A percentile compares a stretch with the other conserved stretches of the same genome.
These are phyloP conservation scores for Hypercompe scribonia DNA, from an alignment of 2,888 invertebrate genomes.

Conservation along the genomic window DNA sequence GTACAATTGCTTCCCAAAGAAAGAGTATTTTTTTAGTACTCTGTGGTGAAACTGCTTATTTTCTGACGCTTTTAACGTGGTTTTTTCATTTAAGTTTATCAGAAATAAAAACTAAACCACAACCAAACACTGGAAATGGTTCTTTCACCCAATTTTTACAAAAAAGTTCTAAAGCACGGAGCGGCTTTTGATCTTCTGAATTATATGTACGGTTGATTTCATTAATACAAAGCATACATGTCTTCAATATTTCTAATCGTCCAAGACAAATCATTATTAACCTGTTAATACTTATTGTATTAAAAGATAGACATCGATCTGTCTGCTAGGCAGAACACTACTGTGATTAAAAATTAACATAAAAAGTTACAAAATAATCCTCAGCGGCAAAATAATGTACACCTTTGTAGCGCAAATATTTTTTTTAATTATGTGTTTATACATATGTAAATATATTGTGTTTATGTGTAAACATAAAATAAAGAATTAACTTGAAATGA, in stretches of 20 bases:
- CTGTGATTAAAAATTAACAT: constrained; percentile 17
- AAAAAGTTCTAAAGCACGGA: not conserved
- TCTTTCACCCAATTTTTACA: constrained; percentile 9
- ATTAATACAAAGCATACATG: constrained; percentile 14
- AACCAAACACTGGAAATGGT: not conserved
- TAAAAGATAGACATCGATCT: too few species aligned
- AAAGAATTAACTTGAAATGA: too few species aligned
- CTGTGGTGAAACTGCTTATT: not conserved
- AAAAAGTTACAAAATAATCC: constrained; percentile 12
- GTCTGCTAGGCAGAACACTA: constrained; percentile 16
- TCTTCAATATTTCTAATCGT: constrained; percentile 2
- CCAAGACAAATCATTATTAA: constrained; percentile 21
- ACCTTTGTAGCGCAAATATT: not conserved
- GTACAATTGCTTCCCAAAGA: not conserved
- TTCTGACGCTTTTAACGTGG: not conserved
- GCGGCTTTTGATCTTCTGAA: not conserved
- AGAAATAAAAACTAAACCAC: not conserved
- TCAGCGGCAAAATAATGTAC: not conserved
- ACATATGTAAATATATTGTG: too few species aligned
- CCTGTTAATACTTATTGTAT: constrained; percentile 22
- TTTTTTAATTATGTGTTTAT: not conserved
- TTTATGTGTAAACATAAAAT: too few species aligned
- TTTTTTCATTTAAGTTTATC: not conserved
- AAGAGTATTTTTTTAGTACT: not conserved
- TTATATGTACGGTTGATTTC: constrained; percentile 14